Conservation (phyloP, 2,888 invertebrate genomes). For the Habroteleia sp. region DNA sequence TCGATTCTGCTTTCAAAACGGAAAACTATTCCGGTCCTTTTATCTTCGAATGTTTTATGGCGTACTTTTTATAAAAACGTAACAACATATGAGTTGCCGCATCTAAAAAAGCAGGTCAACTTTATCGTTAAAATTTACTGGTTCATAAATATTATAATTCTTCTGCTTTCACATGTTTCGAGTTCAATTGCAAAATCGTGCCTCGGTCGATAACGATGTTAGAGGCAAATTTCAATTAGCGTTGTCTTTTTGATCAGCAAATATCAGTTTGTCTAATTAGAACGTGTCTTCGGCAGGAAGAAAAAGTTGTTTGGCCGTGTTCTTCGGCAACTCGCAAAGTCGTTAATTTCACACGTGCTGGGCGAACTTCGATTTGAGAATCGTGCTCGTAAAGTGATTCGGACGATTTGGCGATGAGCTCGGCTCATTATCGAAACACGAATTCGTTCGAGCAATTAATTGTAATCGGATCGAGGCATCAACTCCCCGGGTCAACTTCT, state of each 20-base stretch:
- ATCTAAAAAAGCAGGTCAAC: too few relatives aligned
- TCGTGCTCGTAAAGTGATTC: slow-evolving; percentile 36
- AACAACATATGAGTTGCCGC: too few relatives aligned
- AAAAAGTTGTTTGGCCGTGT: slow-evolving; percentile 4
- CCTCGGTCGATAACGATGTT: too few relatives aligned
- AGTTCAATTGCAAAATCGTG: too few relatives aligned
- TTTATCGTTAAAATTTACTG: too few relatives aligned
- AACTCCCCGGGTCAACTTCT: slow-evolving; percentile 45
- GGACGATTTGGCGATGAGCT: slow-evolving; percentile 40
- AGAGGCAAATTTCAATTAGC: too few relatives aligned
- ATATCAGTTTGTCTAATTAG: not conserved
- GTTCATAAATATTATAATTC: too few relatives aligned
- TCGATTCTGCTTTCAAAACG: slow-evolving; percentile 11
- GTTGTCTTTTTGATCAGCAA: too few relatives aligned
- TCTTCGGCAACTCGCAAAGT: slow-evolving; percentile 11
- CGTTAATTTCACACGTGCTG: slow-evolving; percentile 30
- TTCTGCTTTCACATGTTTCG: too few relatives aligned
- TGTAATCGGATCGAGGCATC: slow-evolving; percentile 54
- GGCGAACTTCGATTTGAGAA: slow-evolving; percentile 1
- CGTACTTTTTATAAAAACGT: slow-evolving; percentile 11
- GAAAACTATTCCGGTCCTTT: slow-evolving; percentile 21
- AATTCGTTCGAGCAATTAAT: slow-evolving; percentile 54
- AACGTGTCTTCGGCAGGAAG: too few relatives aligned
- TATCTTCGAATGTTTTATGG: slow-evolving; percentile 19
- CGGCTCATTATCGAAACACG: slow-evolving; percentile 51